phyloP scores from a whole-genome alignment of 2,888 invertebrate species.

The Cancer borealis region DNA sequence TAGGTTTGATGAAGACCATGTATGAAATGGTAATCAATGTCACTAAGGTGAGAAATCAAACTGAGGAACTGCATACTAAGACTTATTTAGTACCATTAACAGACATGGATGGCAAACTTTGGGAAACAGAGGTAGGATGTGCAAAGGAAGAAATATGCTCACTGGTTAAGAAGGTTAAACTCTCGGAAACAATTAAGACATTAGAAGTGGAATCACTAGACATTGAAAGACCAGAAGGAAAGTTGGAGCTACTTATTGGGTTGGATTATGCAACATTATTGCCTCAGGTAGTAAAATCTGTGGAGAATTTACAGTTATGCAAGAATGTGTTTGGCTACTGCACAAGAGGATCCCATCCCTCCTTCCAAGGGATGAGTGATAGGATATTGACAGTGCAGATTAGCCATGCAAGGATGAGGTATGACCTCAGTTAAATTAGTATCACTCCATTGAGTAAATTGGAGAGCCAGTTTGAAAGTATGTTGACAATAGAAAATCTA shows the following conservation, averaged over 20 bases:
- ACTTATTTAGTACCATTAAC: background rate
- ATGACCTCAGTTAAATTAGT: background rate
- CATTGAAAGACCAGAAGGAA: conserved; percentile 5
- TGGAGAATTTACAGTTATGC: background rate
- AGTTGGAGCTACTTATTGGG: conserved; percentile 6
- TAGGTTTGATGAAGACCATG: conserved; percentile 30
- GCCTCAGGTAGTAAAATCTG: background rate
- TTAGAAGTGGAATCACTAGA: conserved; percentile 7
- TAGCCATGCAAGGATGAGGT: conserved; percentile 6
- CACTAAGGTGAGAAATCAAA: conserved; percentile 17
- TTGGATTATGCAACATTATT: conserved; percentile 28
- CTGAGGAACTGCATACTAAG: background rate
- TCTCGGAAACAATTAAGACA: background rate
- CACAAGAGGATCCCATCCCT: background rate
- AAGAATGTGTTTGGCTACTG: background rate
- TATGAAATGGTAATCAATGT: background rate
- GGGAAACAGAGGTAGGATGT: conserved; percentile 18
- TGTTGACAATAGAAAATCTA: conserved; percentile 26
- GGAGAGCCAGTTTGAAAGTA: conserved; percentile 21
- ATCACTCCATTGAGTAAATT: background rate
- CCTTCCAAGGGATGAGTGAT: background rate
- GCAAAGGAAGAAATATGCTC: background rate
- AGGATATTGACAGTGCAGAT: background rate
- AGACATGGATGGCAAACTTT: background rate
- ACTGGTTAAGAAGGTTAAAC: background rate